Percentiles rank a stretch among this genome's conserved stretches.
Conservation (phyloP, 2,797 vertebrate species). For the Lagorchestes hirsutus region DNA sequence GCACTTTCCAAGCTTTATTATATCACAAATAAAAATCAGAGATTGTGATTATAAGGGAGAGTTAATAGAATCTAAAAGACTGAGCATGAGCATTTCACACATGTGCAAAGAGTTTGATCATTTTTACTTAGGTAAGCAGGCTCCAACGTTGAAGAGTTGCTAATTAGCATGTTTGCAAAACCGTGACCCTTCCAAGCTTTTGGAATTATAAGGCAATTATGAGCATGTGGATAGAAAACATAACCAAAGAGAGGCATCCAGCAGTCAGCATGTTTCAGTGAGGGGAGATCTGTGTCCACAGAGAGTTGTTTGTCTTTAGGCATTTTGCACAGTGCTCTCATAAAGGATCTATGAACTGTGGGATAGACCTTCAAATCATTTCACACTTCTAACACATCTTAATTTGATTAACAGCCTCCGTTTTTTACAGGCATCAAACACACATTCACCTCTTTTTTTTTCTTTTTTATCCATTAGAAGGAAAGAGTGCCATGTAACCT, state of each 20-base stretch:
- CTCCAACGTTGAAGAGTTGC: constrained; percentile 7
- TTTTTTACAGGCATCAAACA: neutral
- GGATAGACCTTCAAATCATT: neutral
- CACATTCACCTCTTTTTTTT: neutral
- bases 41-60: constrained; percentile 45
- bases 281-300: neutral
- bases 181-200: neutral
- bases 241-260: neutral
- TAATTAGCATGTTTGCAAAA: constrained; percentile 16
- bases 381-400: neutral
- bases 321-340: neutral
- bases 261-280: too few species aligned
- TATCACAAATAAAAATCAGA: constrained; percentile 74
- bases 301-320: neutral
- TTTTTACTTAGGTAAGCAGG: constrained; percentile 26
- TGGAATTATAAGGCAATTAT: constrained; percentile 15
- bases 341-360: neutral
- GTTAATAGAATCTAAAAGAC: constrained; percentile 56
- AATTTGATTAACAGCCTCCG: neutral
- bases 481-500: neutral
- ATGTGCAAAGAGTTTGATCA: constrained; percentile 10
- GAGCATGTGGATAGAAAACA: neutral
- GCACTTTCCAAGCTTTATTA: constrained; percentile 75
- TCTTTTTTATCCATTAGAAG: neutral
- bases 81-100: neutral